A percentile compares a stretch with the other conserved stretches of the same genome.
These are phyloP conservation scores for Cotesia typhae DNA, from an alignment of 1,140 invertebrate species.

Conservation along the genomic window DNA sequence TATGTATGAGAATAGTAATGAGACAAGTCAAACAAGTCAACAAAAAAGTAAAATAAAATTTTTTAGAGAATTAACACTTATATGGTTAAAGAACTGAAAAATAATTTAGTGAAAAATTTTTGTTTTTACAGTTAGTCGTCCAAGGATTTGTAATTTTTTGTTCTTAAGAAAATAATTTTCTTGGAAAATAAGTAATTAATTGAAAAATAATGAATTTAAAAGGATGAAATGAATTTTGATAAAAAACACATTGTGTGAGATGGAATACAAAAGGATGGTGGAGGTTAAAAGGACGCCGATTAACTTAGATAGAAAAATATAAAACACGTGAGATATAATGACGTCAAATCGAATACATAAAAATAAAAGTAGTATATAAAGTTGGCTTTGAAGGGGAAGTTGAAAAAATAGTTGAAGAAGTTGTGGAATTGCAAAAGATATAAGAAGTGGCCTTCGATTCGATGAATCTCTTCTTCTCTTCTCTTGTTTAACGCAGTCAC, in stretches of 20 bases:
- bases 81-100: slow-evolving; percentile 1
- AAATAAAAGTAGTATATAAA: background rate
- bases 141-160: too few species aligned
- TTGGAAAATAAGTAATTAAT: too few species aligned
- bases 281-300: slow-evolving; percentile 11
- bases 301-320: background rate
- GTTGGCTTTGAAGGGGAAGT: background rate
- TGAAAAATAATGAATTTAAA: too few species aligned
- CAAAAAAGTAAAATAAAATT: slow-evolving; percentile 8
- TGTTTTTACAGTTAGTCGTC: background rate
- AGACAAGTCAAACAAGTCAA: slow-evolving; percentile 17
- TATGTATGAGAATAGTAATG: slow-evolving; percentile 10
- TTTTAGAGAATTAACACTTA: too few species aligned
- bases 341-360: slow-evolving; percentile 27
- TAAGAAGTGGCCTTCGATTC: slow-evolving; percentile 25
- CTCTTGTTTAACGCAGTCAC: slow-evolving; percentile 15
- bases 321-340: slow-evolving; percentile 22
- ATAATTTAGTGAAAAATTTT: background rate
- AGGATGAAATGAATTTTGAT: too few species aligned
- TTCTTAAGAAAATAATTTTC: too few species aligned
- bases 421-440: background rate
- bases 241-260: background rate
- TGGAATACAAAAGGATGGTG: background rate
- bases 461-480: slow-evolving; percentile 8
- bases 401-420: slow-evolving; percentile 7